Evolutionary conservation across 2,113 vertebrate genomes (phyloP).

Genomic region (Microcebus griseorufus): DNA sequence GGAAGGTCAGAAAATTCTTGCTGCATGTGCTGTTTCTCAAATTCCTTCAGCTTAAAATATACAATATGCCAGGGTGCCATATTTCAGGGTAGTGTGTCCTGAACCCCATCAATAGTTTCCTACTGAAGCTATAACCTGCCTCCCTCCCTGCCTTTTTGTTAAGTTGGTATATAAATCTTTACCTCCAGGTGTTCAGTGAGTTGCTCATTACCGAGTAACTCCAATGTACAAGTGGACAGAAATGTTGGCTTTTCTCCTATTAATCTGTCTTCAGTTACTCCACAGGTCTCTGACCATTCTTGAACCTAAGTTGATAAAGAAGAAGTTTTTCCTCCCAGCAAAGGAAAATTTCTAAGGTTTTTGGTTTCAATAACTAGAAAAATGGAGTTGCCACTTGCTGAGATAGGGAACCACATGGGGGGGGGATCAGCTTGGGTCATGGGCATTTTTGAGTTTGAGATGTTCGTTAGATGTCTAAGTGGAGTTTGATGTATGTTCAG

Average conservation of each 20-base stretch:
- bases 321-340: neutral
- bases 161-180: neutral
- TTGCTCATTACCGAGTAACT: neutral
- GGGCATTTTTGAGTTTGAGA: no score
- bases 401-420: neutral
- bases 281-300: neutral
- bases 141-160: no score
- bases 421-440: no score
- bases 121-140: no score
- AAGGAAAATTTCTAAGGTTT: neutral
- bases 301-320: neutral
- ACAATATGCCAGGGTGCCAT: no score
- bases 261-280: neutral
- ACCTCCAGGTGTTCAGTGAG: neutral
- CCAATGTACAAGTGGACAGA: neutral
- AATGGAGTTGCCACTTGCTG: neutral
- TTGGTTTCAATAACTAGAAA: neutral
- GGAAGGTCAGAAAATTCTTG: neutral
- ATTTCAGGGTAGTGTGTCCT: neutral
- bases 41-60: neutral
- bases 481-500: no score
- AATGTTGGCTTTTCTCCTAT: neutral
- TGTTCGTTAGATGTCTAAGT: no score
- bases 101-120: no score
- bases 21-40: neutral